Percentiles rank a stretch among this genome's conserved stretches.
These are phyloP conservation scores for Caenorhabditis sp. DNA, from an alignment of 2,888 invertebrate species.

Conservation along the genomic window DNA sequence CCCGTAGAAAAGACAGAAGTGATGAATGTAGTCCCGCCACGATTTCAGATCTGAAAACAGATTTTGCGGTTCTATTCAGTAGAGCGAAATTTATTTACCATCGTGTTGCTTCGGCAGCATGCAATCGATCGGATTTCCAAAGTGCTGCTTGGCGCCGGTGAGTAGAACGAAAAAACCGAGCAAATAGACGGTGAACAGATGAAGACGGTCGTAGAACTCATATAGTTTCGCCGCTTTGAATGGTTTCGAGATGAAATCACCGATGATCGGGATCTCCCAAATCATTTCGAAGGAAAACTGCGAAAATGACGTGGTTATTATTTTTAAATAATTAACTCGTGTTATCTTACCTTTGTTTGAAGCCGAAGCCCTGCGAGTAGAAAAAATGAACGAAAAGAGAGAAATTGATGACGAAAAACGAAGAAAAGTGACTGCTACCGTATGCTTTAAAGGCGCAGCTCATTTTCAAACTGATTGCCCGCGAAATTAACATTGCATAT, in stretches of 20 bases:
- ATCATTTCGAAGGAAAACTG: conserved; percentile 26
- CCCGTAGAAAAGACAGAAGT: conserved; percentile 58
- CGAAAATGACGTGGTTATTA: conserved; percentile 1
- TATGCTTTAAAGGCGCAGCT: conserved; percentile 2
- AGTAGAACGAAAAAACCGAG: conserved; percentile 50
- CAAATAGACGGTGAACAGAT: conserved; percentile 42
- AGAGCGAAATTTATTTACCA: conserved; percentile 14
- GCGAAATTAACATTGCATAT: neutral
- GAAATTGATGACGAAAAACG: too few relatives aligned
- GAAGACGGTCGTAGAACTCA: conserved; percentile 55
- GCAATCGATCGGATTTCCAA: conserved; percentile 62
- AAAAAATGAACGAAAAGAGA: too few relatives aligned
- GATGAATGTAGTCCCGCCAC: conserved; percentile 53
- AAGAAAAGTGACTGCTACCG: too few relatives aligned
- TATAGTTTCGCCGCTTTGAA: conserved; percentile 46
- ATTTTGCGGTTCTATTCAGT: neutral
- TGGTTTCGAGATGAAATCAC: conserved; percentile 42
- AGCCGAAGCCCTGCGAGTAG: too few relatives aligned
- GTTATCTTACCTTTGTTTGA: neutral
- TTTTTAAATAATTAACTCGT: neutral
- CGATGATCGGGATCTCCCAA: conserved; percentile 50
- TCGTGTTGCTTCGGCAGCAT: conserved; percentile 51
- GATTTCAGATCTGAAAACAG: conserved; percentile 35
- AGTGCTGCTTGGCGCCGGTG: conserved; percentile 57
- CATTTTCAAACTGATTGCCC: too few relatives aligned